Percentiles rank a stretch among this genome's conserved stretches.
Conservation (phyloP, 2,797 vertebrate species). For the Enteromius trimaculatus region DNA sequence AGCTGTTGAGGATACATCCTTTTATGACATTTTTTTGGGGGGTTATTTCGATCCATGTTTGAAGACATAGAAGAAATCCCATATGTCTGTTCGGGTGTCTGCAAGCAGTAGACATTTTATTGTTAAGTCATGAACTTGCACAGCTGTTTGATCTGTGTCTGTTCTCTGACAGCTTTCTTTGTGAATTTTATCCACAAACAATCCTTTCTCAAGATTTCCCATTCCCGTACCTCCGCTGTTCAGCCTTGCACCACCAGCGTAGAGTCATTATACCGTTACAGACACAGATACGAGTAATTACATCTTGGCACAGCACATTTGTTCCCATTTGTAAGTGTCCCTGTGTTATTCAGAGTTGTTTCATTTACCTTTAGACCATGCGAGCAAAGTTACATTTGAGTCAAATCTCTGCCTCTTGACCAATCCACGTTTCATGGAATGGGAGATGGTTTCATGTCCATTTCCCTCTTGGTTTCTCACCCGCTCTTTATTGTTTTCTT, state of each 20-base stretch:
- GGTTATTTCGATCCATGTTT: constrained; percentile 14
- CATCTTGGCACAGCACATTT: constrained; percentile 6
- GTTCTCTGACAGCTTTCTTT: constrained; percentile 64
- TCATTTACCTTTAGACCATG: not conserved
- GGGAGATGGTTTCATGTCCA: not conserved
- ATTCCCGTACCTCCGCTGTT: constrained; percentile 28
- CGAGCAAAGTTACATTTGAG: not conserved
- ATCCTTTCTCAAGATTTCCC: constrained; percentile 64
- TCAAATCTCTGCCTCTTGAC: not conserved
- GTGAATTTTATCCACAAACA: constrained; percentile 59
- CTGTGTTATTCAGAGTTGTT: not conserved
- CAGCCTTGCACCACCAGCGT: constrained; percentile 38
- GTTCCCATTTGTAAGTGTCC: not conserved
- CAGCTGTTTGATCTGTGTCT: constrained; percentile 67
- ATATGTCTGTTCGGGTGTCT: constrained; percentile 60
- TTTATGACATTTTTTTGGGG: not conserved
- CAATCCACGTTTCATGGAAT: not conserved
- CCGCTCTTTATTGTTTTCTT: constrained; percentile 50
- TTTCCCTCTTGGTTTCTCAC: constrained; percentile 13
- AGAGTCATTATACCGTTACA: not conserved
- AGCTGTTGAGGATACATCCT: constrained; percentile 23
- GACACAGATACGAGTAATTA: not conserved
- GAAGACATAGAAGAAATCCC: constrained; percentile 23
- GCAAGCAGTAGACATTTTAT: constrained; percentile 61
- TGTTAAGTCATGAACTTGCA: constrained; percentile 68